Evolutionary conservation across 2,113 vertebrate species (phyloP), one percentile per base, ranked within the genome.

Genomic region (Rana temporaria): DNA sequence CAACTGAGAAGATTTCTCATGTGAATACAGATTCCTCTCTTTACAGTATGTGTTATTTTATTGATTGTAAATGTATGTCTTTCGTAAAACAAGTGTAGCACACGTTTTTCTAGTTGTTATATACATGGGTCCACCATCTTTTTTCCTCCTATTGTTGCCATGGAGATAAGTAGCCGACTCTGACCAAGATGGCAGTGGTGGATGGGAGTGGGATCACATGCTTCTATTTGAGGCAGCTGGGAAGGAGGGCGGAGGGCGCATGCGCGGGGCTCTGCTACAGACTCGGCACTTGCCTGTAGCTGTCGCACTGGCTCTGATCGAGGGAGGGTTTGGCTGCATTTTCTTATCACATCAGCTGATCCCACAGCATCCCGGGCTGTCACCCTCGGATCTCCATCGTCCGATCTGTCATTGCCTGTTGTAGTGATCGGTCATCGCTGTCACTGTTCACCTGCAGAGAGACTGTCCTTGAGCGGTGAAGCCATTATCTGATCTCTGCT

Each of bases 401-500:
- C 5, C 7, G 4, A 38, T 38, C 4, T 5, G 4, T 38, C 34
- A 38, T 38, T 38, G 5, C 34, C 34, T 18, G 1, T 17, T 22
- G 68, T 52, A 70, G 15, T 20, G 4, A 19, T 20, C 20, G 0
- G 4, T 32, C 14, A 8, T 34, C 19, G 22, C 32, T 1, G 30
- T 4, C 18, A 26, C 32, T 17, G n/a, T 65, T 60, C 0, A 84
- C 19, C 16, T 20, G 59, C 0, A 0, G 9, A n/a, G 8, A 59
- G 57, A 8, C 48, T 24, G 85, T 84, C 77, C 79, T 72, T 71
- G 68, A 72, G 79, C 87, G 3, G 84, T 82, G 86, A 16, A 71
- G 65, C 67, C 64, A 26, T 73, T 34, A 30, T 63, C 32, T 52
- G 62, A 20, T 52, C 75, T 22, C 38, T 26, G 4, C 17, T 22